A percentile compares a stretch with the other conserved stretches of the same genome.
Evolutionary conservation across 2,113 vertebrate genomes (phyloP).

Genomic region (Pristiophorus japonicus): DNA sequence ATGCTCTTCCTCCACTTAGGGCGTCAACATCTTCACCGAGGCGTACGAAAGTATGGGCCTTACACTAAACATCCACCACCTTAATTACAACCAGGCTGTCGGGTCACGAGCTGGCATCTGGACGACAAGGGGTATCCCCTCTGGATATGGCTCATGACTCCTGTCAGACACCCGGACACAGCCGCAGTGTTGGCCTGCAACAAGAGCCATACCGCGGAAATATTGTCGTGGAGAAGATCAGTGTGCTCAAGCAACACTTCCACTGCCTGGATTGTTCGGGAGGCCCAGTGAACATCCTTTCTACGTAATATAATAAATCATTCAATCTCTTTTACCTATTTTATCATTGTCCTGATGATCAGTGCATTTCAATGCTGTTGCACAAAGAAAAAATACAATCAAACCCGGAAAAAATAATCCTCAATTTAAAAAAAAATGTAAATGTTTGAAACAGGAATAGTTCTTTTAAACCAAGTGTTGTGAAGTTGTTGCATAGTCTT

Average conservation of each 20-base stretch:
- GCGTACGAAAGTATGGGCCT: too few species aligned
- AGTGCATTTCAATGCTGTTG: not conserved
- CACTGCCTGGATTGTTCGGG: not conserved
- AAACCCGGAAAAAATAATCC: not conserved
- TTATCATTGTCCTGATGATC: not conserved
- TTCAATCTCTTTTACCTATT: not conserved
- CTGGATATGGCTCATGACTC: not conserved
- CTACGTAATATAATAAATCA: not conserved
- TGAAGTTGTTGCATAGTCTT: conserved; percentile 5
- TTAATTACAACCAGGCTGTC: not conserved
- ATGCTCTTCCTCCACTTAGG: too few species aligned
- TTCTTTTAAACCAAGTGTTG: not conserved
- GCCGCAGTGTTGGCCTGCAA: too few species aligned
- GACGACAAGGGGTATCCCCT: not conserved
- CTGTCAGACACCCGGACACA: not conserved
- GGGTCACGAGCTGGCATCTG: not conserved
- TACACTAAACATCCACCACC: too few species aligned
- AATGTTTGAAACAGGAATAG: not conserved
- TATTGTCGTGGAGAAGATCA: not conserved
- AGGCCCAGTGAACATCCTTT: not conserved
- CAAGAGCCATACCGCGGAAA: not conserved
- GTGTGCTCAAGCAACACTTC: not conserved
- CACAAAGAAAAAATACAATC: not conserved
- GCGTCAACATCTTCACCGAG: too few species aligned
- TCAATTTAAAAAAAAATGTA: not conserved